Percentiles rank a stretch among this genome's conserved stretches.
Evolutionary conservation across 2,797 vertebrate species (phyloP).

Genomic region (Xerus rutilus): DNA sequence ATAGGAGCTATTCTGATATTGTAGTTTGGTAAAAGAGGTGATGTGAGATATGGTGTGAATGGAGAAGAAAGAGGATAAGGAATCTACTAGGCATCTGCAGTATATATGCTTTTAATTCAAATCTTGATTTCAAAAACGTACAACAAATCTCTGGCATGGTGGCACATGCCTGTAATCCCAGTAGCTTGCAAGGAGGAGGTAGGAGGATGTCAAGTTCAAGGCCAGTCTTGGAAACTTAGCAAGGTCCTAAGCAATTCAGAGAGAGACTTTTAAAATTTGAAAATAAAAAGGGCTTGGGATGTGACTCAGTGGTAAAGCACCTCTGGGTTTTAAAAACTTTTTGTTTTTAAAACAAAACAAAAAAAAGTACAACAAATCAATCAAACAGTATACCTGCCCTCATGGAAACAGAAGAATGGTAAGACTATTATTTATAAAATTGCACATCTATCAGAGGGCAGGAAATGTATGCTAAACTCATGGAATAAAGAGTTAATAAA

Average conservation of each 20-base stretch:
- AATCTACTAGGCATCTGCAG: not conserved
- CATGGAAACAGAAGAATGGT: not conserved
- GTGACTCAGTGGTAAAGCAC: too few relatives aligned
- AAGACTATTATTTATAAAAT: conserved; percentile 4
- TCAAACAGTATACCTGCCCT: not conserved
- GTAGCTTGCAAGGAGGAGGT: too few relatives aligned
- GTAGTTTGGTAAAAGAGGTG: not conserved
- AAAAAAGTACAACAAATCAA: not conserved
- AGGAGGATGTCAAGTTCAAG: too few relatives aligned
- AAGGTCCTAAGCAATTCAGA: too few relatives aligned
- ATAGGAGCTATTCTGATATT: not conserved
- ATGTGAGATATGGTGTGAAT: not conserved
- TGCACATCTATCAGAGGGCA: not conserved
- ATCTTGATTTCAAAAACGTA: conserved; percentile 32
- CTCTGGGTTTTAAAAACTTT: too few relatives aligned
- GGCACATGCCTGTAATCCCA: too few relatives aligned
- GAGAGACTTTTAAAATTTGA: too few relatives aligned
- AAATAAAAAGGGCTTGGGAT: too few relatives aligned
- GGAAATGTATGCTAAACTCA: not conserved
- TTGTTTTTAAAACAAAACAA: too few relatives aligned
- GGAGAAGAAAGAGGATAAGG: not conserved
- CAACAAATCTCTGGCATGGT: not conserved
- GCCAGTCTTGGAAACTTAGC: too few relatives aligned
- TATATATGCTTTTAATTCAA: not conserved
- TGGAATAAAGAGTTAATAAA: not conserved